These are phyloP conservation scores for Frankliniella fusca DNA, from an alignment of 2,888 invertebrate species.

Conservation along the genomic window DNA sequence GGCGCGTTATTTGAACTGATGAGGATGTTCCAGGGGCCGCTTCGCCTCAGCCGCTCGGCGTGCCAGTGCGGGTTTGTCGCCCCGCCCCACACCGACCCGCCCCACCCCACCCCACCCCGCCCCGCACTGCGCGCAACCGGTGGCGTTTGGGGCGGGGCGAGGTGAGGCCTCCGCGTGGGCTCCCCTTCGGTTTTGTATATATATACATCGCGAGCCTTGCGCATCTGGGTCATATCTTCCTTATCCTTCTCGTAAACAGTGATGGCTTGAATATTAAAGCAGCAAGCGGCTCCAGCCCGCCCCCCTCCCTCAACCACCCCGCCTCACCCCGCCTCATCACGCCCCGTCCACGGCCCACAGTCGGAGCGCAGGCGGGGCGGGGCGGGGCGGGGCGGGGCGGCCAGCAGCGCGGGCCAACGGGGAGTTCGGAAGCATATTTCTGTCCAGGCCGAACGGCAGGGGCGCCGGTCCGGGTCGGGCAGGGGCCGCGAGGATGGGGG, in stretches of 20 bases:
- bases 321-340: neutral
- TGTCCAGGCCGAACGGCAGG: neutral
- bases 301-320: neutral
- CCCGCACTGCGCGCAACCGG: neutral
- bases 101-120: neutral
- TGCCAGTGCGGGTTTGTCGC: too few species aligned
- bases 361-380: neutral
- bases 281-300: neutral
- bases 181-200: neutral
- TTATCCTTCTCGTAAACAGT: constrained; percentile 19
- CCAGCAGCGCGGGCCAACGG: neutral
- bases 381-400: too few species aligned
- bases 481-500: neutral
- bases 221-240: neutral
- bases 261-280: constrained; percentile 22
- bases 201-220: neutral
- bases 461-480: neutral
- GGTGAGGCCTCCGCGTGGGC: neutral
- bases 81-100: too few species aligned
- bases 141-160: neutral
- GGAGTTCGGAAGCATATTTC: neutral
- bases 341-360: neutral
- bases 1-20: too few species aligned
- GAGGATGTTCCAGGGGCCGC: too few species aligned
- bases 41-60: too few species aligned